Evolutionary conservation across 2,888 invertebrate genomes (phyloP), one percentile per base, ranked within the genome.

Genomic region (Julus scandinavius): DNA sequence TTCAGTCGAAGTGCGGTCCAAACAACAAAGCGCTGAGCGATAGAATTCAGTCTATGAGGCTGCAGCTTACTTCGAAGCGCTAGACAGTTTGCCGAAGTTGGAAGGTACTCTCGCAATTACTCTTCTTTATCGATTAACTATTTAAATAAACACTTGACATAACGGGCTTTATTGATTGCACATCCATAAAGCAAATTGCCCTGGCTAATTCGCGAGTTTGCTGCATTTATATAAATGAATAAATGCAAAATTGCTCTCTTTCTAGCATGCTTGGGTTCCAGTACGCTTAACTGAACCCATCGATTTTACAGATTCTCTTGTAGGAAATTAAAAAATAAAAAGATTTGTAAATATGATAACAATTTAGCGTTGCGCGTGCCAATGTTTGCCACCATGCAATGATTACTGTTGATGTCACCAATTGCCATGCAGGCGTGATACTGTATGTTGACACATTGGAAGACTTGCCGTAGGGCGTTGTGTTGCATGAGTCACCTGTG

Each of bases 1-100:
- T 97, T 0, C 94, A 95, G 90, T 94, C 94, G 89, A 95, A 95
- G 91, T 95, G 95, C 90, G 93, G 94, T 0, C 89, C 92, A 29
- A 90, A 91, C 6, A 93, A 93, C 89, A 92, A 92, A 85, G 90
- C 91, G 83, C 90, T 94, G 49, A 91, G 92, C 17, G 93, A 94
- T 88, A 93, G 93, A 91, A 93, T 94, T 50, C 88, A 85, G 58
- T 49, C 87, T 11, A 80, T 89, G 88, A 87, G 49, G 38, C 50
- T 20, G 20, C 89, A 89, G 38, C 54, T 89, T 11, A n/a, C 41
- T 50, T 20, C 38, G 20, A 88, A 88, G 80, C 88, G 85, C 20
- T 85, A 85, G 49, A n/a, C 72, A 29, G 7, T 29, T 29, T n/a
- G 58, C 58, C 17, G 58, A 63, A 17, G 58, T 63, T n/a, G 45